Evolutionary conservation across 2,113 vertebrate genomes (phyloP).

Genomic region (Suricata suricatta): DNA sequence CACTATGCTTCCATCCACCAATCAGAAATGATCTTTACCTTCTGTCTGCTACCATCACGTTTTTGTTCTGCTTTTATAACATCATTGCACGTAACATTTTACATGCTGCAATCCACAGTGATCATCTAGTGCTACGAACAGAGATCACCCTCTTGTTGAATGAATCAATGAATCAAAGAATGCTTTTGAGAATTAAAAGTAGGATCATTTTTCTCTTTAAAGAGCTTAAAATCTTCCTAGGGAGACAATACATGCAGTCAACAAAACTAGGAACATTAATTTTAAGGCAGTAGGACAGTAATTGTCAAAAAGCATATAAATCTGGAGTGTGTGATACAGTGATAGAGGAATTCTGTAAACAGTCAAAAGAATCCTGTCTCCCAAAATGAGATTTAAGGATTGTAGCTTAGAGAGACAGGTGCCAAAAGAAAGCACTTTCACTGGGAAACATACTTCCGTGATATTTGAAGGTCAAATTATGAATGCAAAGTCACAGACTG

Average conservation of each 20-base stretch:
- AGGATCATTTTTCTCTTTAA: neutral
- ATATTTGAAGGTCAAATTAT: slow-evolving; percentile 58
- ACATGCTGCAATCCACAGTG: neutral
- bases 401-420: slow-evolving; percentile 10
- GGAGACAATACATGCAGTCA: neutral
- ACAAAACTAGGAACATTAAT: neutral
- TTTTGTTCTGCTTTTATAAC: neutral
- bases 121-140: neutral
- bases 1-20: neutral
- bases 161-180: neutral
- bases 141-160: neutral
- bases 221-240: neutral
- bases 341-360: neutral
- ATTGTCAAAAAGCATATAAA: neutral
- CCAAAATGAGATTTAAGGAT: slow-evolving; percentile 36
- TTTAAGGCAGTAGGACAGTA: neutral
- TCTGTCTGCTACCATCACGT: neutral
- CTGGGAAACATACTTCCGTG: neutral
- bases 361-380: slow-evolving; percentile 12
- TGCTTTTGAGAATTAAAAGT: neutral
- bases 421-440: slow-evolving; percentile 42
- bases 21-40: neutral
- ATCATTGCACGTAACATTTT: neutral
- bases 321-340: neutral
- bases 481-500: slow-evolving; percentile 32